These are phyloP conservation scores for Catostylus mosaicus DNA, from an alignment of 30 jellyfish, hydroid and myxozoan genomes.

Conservation along the genomic window DNA sequence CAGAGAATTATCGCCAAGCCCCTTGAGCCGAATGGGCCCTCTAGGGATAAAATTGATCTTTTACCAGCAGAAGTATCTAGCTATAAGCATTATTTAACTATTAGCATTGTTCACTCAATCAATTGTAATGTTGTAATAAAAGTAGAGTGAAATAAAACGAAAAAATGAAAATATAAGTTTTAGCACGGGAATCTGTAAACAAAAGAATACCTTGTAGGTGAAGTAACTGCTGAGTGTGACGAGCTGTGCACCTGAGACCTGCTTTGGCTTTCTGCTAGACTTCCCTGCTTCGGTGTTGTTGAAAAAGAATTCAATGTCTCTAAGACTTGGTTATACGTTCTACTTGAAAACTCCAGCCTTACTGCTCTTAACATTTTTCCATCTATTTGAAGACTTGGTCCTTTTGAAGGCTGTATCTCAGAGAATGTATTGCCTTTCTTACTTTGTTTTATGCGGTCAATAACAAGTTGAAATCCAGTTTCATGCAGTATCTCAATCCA, in stretches of 20 bases:
- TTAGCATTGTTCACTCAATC: too few species aligned
- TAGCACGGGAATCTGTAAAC: too few species aligned
- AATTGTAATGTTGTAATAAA: too few species aligned
- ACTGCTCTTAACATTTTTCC: slow-evolving; percentile 64
- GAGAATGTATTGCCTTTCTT: not conserved
- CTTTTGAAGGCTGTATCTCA: not conserved
- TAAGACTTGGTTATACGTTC: slow-evolving; percentile 78
- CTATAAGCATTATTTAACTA: too few species aligned
- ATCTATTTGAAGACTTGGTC: slow-evolving; percentile 62
- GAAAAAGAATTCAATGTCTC: slow-evolving; percentile 65
- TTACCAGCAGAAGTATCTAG: too few species aligned
- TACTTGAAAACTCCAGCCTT: slow-evolving; percentile 65
- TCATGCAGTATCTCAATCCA: slow-evolving; percentile 71
- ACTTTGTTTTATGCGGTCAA: slow-evolving; percentile 48
- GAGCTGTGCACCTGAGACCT: not conserved
- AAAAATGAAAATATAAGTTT: too few species aligned
- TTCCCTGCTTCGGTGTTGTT: slow-evolving; percentile 14
- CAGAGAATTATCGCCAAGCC: too few species aligned
- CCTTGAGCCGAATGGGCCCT: too few species aligned
- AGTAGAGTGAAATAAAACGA: too few species aligned
- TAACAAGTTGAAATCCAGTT: slow-evolving; percentile 56
- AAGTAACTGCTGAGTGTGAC: not conserved
- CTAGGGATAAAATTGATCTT: too few species aligned
- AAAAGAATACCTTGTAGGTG: not conserved
- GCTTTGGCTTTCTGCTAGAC: not conserved